Evolutionary conservation across 2,888 invertebrate genomes (phyloP), one percentile per base, ranked within the genome.

Genomic region (Acleris sparsana): DNA sequence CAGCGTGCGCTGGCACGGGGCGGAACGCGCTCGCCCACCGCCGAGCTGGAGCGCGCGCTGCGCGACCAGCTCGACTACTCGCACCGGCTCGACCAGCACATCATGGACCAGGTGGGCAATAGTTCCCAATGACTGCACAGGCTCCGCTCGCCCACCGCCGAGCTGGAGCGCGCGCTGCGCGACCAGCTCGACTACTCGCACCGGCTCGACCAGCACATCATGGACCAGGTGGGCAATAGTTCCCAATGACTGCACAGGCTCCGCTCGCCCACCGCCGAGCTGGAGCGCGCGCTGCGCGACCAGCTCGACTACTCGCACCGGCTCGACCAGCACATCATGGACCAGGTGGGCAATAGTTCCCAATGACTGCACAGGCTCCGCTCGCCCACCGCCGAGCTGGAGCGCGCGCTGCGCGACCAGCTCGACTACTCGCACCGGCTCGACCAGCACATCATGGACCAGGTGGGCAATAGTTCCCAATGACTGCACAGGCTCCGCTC

Each of bases 131-230:
- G n/a, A n/a, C n/a, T n/a, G n/a, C n/a, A n/a, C n/a, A n/a, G n/a
- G n/a, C n/a, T n/a, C n/a, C 85, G 91, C 62, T 92, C 92, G 0
- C 92, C 92, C 72, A 92, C 92, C 1, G 88, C 88, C 0, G 92
- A 92, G 78, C 80, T 92, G 69, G 92, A 92, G 80, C 82, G 86
- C 0, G 91, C 90, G 3, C 74, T 92, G 64, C 69, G 89, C 0
- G 86, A 86, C 76, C 88, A 89, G 78, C 86, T 92, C 17, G 62
- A 88, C 82, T 89, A 90, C 85, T 89, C 91, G 70, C 87, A 88
- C 72, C 76, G 82, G 0, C 81, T 92, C 2, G 92, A 92, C 72
- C 87, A 89, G 7, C 80, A 86, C 62, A 89, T 91, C n/a, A n/a
- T n/a, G n/a, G n/a, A n/a, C n/a, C n/a, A n/a, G n/a, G n/a, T n/a